Conservation (phyloP, 2,113 vertebrate species). For the Caracal caracal region DNA sequence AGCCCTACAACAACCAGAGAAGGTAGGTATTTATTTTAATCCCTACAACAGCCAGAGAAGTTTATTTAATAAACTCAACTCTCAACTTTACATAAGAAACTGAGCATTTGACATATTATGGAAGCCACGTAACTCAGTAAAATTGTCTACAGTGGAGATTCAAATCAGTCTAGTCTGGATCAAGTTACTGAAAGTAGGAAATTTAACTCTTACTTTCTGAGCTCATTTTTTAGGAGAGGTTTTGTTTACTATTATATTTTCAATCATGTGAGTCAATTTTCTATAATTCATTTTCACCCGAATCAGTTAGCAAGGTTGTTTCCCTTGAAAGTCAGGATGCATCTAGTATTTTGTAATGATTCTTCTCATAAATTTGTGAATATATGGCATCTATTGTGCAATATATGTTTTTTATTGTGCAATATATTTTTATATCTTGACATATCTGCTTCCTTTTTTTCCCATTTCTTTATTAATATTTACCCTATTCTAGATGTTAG, state of each 20-base stretch:
- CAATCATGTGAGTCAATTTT: not conserved
- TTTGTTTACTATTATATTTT: not conserved
- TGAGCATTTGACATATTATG: not conserved
- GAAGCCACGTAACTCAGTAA: not conserved
- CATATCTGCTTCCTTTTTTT: not conserved
- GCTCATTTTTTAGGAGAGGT: not conserved
- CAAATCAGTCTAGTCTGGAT: not conserved
- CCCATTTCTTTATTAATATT: not conserved
- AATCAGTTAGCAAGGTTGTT: not conserved
- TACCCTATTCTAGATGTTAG: not conserved
- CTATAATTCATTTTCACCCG: not conserved
- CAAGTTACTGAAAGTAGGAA: not conserved
- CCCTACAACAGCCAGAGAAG: not conserved
- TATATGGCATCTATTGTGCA: not conserved
- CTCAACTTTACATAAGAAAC: not conserved
- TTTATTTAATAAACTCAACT: not conserved
- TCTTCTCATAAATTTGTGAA: not conserved
- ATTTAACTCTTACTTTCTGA: not conserved
- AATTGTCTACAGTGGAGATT: not conserved
- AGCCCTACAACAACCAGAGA: not conserved
- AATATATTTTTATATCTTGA: not conserved
- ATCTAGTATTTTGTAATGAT: not conserved
- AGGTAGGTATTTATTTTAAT: not conserved
- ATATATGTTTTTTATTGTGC: not conserved
- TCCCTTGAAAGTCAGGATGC: not conserved